Evolutionary conservation across 92 coral and sea anemone species (phyloP), one percentile per base, ranked within the genome.

Genomic region (Desmophyllum pertusum): DNA sequence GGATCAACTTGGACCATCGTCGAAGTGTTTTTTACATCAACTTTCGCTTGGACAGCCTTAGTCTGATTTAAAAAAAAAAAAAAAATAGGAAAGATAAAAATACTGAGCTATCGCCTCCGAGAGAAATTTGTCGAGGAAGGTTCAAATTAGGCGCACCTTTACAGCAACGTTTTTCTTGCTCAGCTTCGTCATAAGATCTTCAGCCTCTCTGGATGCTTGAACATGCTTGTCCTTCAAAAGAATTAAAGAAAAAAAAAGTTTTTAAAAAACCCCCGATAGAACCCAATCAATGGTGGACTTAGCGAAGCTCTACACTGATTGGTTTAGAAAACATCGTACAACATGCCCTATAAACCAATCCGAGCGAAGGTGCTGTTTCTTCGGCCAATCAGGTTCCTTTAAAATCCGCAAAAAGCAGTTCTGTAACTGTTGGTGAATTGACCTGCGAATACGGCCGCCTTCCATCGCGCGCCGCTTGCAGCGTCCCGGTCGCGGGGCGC

Each of bases 131-230:
- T 25, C 3, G 27, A n/a, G 2, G 15, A 39, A 36, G 30, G 43
- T 18, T n/a, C 41, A 38, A 15, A 59, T 14, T 42, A 39, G 10
- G 7, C 57, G 17, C 17, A 88, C 91, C 88, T 83, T 84, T 2
- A 86, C 80, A 6, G 78, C 55, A 13, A 83, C 69, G n/a, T 70
- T 70, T 27, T 77, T 88, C 41, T 72, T 78, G 8, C 74, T 36
- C 67, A 86, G 31, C 62, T 84, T 85, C 57, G 21, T 76, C 52
- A 75, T 79, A 10, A 88, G 85, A 37, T 46, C 76, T n/a, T 88
- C 88, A 45, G 73, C 79, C 11, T 83, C 88, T 62, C 48, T 70
- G 23, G 35, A 62, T 39, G 81, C 78, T 55, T 83, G 29, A 0
- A 40, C 17, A 45, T 88, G 88, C 57, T 70, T 78, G 30, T 88